A percentile compares a stretch with the other conserved stretches of the same genome.
These are phyloP conservation scores for Thunnus maccoyii DNA, from an alignment of 2,113 vertebrate genomes.

Conservation along the genomic window DNA sequence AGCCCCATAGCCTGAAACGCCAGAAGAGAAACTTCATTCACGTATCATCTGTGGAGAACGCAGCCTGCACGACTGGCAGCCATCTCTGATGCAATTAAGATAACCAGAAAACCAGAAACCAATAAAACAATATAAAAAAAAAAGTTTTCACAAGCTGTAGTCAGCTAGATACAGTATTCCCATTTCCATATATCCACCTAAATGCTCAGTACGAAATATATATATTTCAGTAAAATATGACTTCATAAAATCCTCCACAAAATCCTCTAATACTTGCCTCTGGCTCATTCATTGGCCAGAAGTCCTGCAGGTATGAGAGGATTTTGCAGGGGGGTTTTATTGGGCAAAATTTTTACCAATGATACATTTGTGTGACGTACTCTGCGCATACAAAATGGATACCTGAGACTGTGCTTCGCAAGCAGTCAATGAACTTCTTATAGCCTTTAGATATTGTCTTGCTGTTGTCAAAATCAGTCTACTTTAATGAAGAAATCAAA, in stretches of 20 bases:
- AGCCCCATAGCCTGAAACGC: no score
- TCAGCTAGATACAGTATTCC: neutral
- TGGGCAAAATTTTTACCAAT: constrained; percentile 17
- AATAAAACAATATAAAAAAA: constrained; percentile 3
- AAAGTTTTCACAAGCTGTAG: constrained; percentile 13
- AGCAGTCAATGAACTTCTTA: neutral
- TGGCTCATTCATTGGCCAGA: constrained; percentile 25
- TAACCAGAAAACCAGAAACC: neutral
- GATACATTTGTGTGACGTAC: constrained; percentile 34
- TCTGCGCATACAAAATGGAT: constrained; percentile 22
- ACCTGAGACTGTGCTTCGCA: constrained; percentile 4
- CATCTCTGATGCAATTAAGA: constrained; percentile 23
- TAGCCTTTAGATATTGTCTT: constrained; percentile 1
- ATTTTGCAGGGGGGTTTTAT: constrained; percentile 54
- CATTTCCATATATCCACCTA: neutral
- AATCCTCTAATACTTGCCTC: constrained; percentile 48
- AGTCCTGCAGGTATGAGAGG: constrained; percentile 35
- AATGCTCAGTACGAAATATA: constrained; percentile 10
- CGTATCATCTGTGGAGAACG: neutral
- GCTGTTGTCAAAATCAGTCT: constrained; percentile 10
- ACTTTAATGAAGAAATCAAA: neutral
- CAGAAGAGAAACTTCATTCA: neutral
- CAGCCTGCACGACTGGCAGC: neutral
- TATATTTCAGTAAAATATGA: constrained; percentile 38
- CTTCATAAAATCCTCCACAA: constrained; percentile 32